A percentile compares a stretch with the other conserved stretches of the same genome.
Conservation (phyloP, 2,797 vertebrate species). For the Microhierax caerulescens region DNA sequence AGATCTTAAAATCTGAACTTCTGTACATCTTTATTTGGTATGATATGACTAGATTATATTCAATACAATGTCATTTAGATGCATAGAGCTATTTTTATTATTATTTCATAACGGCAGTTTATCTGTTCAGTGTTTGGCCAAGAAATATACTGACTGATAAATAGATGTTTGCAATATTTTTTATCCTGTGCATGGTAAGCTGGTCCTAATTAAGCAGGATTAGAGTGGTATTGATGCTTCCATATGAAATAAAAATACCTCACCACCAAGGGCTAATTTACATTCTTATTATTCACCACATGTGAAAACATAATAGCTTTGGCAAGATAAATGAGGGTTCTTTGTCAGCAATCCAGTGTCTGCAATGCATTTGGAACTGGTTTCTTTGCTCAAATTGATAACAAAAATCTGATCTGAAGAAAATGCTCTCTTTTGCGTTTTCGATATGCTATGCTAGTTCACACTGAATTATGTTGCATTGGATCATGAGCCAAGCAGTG, state of each 20-base stretch:
- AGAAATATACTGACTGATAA: constrained; percentile 23
- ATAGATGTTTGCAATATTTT: constrained; percentile 45
- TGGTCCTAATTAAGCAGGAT: constrained; percentile 63
- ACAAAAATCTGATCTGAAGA: constrained; percentile 36
- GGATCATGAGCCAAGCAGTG: background rate
- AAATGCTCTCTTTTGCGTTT: constrained; percentile 17
- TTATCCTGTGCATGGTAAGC: constrained; percentile 47
- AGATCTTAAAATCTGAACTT: background rate
- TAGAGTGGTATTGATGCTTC: constrained; percentile 50
- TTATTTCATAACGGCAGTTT: constrained; percentile 25
- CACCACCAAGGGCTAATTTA: constrained; percentile 37
- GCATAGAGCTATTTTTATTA: background rate
- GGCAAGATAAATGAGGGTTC: constrained; percentile 48
- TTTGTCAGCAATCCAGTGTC: constrained; percentile 36
- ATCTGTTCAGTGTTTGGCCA: background rate
- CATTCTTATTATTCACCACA: constrained; percentile 54
- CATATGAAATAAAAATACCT: constrained; percentile 35
- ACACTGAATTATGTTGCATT: constrained; percentile 12
- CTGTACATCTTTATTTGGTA: background rate
- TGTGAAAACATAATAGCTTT: constrained; percentile 58
- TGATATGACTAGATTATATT: background rate
- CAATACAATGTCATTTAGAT: background rate
- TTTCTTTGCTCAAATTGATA: constrained; percentile 35
- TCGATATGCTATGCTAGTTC: background rate
- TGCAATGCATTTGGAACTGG: constrained; percentile 30